Evolutionary conservation across 2,797 vertebrate genomes (phyloP).

Genomic region (Esox lucius): DNA sequence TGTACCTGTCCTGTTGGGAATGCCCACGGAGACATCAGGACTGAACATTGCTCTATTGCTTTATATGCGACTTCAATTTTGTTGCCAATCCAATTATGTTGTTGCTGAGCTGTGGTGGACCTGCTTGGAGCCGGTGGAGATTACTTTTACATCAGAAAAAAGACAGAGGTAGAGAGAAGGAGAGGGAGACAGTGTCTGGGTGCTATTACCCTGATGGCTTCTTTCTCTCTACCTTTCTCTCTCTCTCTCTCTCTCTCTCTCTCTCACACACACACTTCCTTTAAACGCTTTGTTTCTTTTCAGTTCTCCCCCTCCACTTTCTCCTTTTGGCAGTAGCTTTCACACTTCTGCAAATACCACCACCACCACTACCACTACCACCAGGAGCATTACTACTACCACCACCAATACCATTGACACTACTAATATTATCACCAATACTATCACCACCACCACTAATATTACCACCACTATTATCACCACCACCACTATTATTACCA

Average conservation of each 20-base stretch:
- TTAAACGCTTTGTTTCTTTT: neutral
- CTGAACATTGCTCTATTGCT: conserved; percentile 80
- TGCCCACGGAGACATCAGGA: conserved; percentile 46
- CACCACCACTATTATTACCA: too few species aligned
- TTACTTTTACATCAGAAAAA: conserved; percentile 70
- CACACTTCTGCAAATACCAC: conserved; percentile 21
- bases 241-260: neutral
- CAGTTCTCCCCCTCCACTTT: neutral
- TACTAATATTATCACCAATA: too few species aligned
- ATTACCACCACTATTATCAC: too few species aligned
- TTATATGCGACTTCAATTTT: conserved; percentile 73
- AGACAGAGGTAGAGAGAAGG: conserved; percentile 19
- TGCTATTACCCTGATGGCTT: conserved; percentile 45
- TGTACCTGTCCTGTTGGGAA: conserved; percentile 53
- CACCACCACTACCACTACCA: too few species aligned
- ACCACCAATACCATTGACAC: too few species aligned
- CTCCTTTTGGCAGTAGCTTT: conserved; percentile 8
- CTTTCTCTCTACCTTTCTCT: neutral
- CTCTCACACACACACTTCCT: neutral
- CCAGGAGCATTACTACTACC: too few species aligned
- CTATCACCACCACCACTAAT: too few species aligned
- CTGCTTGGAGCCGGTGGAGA: conserved; percentile 62
- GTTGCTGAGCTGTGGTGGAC: conserved; percentile 60
- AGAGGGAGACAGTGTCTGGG: conserved; percentile 56
- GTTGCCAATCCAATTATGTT: conserved; percentile 73